Percentiles rank a stretch among this genome's conserved stretches.
These are phyloP conservation scores for Dermochelys coriacea DNA, from an alignment of 2,797 vertebrate genomes.

Conservation along the genomic window DNA sequence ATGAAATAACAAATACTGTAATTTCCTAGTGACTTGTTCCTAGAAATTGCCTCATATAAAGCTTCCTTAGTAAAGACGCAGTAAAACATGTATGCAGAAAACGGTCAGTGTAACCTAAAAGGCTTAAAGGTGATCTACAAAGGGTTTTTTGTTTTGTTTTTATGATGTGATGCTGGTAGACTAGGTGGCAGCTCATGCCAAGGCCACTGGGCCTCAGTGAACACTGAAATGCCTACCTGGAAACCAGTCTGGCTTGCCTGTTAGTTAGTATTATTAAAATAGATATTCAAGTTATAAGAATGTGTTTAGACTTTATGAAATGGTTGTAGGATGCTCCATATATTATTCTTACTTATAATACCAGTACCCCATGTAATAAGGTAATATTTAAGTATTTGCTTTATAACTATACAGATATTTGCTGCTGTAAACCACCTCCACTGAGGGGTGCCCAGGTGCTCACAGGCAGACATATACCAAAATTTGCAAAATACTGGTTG, in stretches of 20 bases:
- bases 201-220: neutral
- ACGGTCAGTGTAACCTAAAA: neutral
- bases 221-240: too few species aligned
- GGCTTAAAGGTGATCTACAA: neutral
- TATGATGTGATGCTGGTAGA: neutral
- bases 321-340: too few species aligned
- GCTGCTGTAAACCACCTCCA: neutral
- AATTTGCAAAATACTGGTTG: neutral
- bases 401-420: neutral
- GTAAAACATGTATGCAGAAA: neutral
- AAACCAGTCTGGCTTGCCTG: too few species aligned
- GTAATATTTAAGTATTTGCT: neutral
- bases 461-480: neutral
- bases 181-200: neutral
- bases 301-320: too few species aligned
- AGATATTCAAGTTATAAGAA: too few species aligned
- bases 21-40: slow-evolving; percentile 51
- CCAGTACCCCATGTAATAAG: neutral
- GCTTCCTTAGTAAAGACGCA: slow-evolving; percentile 14
- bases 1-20: slow-evolving; percentile 43
- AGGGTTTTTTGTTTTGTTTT: neutral
- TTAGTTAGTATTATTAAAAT: too few species aligned
- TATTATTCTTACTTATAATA: too few species aligned
- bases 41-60: slow-evolving; percentile 45
- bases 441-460: neutral